A percentile compares a stretch with the other conserved stretches of the same genome.
Conservation (phyloP, 53 echinoderm and acorn worm species). For the Apostichopus leukothele region DNA sequence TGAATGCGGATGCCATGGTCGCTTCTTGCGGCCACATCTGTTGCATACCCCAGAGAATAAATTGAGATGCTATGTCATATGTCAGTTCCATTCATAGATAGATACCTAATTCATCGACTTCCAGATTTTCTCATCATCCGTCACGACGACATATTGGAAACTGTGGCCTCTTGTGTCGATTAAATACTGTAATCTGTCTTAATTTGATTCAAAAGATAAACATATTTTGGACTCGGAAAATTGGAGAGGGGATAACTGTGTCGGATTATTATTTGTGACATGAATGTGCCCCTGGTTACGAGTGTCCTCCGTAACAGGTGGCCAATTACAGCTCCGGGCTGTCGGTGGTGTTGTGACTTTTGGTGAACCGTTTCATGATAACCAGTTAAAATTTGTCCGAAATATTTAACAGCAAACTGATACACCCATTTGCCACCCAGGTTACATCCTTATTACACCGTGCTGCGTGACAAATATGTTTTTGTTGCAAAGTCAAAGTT, state of each 20-base stretch:
- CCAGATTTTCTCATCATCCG: background rate
- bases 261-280: background rate
- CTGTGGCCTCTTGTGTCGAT: background rate
- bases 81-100: constrained; percentile 2
- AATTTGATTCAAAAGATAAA: constrained; percentile 13
- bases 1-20: too few species aligned
- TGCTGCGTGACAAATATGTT: constrained; percentile 24
- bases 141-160: background rate
- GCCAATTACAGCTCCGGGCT: background rate
- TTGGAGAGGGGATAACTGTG: background rate
- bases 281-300: background rate
- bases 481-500: background rate
- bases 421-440: constrained; percentile 27
- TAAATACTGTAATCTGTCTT: background rate
- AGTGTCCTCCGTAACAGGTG: constrained; percentile 13
- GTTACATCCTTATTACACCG: background rate
- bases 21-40: background rate
- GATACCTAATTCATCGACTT: too few species aligned
- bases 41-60: constrained; percentile 29
- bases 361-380: background rate
- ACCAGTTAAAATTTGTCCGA: background rate
- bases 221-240: background rate
- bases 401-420: background rate
- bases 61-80: background rate
- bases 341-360: background rate